A percentile compares a stretch with the other conserved stretches of the same genome.
Conservation (phyloP, 2,888 invertebrate genomes). For the Lottia scabra region DNA sequence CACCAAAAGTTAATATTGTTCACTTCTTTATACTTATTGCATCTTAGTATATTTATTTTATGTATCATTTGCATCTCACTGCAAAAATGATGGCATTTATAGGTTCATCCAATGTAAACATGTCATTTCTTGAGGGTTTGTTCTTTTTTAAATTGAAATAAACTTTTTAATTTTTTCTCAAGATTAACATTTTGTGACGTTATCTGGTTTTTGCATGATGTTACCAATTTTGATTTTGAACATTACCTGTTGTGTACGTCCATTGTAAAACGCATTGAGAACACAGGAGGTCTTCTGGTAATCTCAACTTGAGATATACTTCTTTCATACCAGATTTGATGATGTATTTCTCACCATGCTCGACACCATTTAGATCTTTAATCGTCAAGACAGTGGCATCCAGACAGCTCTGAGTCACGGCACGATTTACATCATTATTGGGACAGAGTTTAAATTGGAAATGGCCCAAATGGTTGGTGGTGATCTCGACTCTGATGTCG, state of each 20-base stretch:
- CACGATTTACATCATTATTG: not conserved
- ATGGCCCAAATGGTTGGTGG: not conserved
- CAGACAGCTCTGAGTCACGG: not conserved
- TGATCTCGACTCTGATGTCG: not conserved
- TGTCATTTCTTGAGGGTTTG: too few species aligned
- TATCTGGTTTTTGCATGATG: too few species aligned
- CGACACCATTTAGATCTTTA: not conserved
- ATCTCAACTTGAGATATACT: not conserved
- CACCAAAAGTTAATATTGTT: too few species aligned
- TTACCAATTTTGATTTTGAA: too few species aligned
- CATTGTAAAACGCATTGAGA: not conserved
- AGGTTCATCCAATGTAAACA: too few species aligned
- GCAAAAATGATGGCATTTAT: too few species aligned
- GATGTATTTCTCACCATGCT: not conserved
- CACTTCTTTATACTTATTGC: too few species aligned
- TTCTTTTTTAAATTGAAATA: too few species aligned
- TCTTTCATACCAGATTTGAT: not conserved
- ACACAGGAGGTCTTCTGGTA: not conserved
- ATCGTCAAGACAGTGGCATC: not conserved
- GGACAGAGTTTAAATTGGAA: not conserved
- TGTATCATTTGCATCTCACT: too few species aligned
- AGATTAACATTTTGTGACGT: too few species aligned
- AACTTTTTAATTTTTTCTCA: too few species aligned
- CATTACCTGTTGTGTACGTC: not conserved
- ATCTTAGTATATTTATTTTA: too few species aligned